phyloP scores from a whole-genome alignment of 2,113 vertebrate genomes.

The Mobula hypostoma region DNA sequence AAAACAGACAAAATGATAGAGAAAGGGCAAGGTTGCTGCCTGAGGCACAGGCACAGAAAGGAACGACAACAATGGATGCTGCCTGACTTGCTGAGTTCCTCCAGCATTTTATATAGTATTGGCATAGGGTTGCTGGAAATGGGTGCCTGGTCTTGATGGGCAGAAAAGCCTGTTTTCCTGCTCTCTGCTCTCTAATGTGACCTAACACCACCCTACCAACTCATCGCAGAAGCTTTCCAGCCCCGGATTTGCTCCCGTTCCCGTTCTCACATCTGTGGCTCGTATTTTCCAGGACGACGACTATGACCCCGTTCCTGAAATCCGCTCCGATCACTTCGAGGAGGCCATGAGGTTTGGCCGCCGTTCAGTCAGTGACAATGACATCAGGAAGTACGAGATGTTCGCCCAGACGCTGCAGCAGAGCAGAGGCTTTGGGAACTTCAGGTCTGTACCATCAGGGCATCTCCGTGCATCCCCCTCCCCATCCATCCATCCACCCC shows the following conservation, averaged over 20 bases:
- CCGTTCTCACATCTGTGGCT: neutral
- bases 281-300: constrained; percentile 46
- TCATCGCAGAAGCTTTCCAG: neutral
- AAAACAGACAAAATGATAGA: too few species aligned
- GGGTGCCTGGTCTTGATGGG: too few species aligned
- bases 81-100: too few species aligned
- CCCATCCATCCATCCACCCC: too few species aligned
- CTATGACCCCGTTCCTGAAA: constrained; percentile 49
- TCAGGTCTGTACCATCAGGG: constrained; percentile 41
- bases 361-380: constrained; percentile 51
- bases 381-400: constrained; percentile 54
- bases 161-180: too few species aligned
- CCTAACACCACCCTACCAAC: neutral
- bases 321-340: constrained; percentile 51
- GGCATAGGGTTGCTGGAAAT: too few species aligned
- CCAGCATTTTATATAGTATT: too few species aligned
- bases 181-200: neutral
- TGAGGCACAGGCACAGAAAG: too few species aligned
- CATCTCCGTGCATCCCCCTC: neutral
- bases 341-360: constrained; percentile 52
- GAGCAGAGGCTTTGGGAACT: constrained; percentile 51
- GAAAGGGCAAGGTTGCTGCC: too few species aligned
- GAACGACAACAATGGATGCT: too few species aligned
- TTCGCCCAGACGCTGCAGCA: constrained; percentile 51
- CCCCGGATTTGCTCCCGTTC: neutral